A percentile compares a stretch with the other conserved stretches of the same genome.
Conservation (phyloP, 2,888 invertebrate species). For the Gymnosoma rotundatum region DNA sequence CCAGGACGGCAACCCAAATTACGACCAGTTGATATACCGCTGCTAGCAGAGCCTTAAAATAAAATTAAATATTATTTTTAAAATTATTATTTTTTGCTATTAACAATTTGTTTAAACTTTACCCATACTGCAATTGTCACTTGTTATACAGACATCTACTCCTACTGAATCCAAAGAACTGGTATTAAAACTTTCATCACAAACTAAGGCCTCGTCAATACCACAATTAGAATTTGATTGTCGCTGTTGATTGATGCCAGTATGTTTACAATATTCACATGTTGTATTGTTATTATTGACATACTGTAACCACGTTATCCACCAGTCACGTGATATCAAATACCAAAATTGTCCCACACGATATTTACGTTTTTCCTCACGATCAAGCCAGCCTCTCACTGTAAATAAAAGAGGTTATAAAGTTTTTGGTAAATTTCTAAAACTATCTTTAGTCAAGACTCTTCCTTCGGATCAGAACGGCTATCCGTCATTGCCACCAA, state of each 20-base stretch:
- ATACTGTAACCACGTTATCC: slow-evolving; percentile 90
- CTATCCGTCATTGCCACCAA: too few species aligned
- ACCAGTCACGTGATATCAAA: slow-evolving; percentile 93
- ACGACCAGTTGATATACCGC: slow-evolving; percentile 86
- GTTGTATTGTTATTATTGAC: slow-evolving; percentile 83
- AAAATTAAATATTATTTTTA: background rate
- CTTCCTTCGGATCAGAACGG: too few species aligned
- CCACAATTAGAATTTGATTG: slow-evolving; percentile 74
- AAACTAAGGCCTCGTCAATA: slow-evolving; percentile 86
- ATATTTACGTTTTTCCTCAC: slow-evolving; percentile 89
- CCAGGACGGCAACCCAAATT: slow-evolving; percentile 84
- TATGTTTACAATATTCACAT: slow-evolving; percentile 83
- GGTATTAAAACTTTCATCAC: slow-evolving; percentile 88
- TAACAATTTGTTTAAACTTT: slow-evolving; percentile 1
- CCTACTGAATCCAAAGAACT: slow-evolving; percentile 87
- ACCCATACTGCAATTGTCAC: slow-evolving; percentile 82
- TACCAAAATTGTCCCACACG: slow-evolving; percentile 94
- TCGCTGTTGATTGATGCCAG: slow-evolving; percentile 63
- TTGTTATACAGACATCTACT: slow-evolving; percentile 84
- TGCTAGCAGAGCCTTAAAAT: slow-evolving; percentile 83
- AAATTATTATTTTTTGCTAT: too few species aligned
- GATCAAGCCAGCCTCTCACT: slow-evolving; percentile 91
- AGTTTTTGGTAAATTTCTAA: background rate
- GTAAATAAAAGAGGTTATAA: slow-evolving; percentile 72
- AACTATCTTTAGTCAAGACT: too few species aligned